A percentile compares a stretch with the other conserved stretches of the same genome.
These are phyloP conservation scores for Lumbricus terrestris DNA, from an alignment of 2,888 invertebrate genomes.

Conservation along the genomic window DNA sequence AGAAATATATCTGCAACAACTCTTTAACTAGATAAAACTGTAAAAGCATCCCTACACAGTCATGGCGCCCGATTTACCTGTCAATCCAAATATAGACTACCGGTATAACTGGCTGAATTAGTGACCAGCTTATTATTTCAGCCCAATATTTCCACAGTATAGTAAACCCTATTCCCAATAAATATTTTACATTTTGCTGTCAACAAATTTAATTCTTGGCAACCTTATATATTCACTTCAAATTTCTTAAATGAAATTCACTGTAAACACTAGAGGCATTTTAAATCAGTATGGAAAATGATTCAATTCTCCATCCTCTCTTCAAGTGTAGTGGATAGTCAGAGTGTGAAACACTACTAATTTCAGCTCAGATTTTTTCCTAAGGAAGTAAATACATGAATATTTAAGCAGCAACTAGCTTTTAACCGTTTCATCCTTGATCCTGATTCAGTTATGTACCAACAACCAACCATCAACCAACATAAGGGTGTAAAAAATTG, in stretches of 20 bases:
- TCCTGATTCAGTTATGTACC: not conserved
- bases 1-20: not conserved
- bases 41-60: not conserved
- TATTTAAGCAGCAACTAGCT: not conserved
- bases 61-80: no score
- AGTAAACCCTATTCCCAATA: no score
- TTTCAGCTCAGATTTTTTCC: not conserved
- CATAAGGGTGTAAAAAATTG: not conserved
- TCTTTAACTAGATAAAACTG: not conserved
- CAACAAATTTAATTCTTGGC: no score
- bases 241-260: not conserved
- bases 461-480: not conserved
- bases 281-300: not conserved
- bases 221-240: no score
- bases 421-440: no score
- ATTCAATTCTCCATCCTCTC: not conserved
- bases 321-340: no score
- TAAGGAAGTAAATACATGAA: not conserved
- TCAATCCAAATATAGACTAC: no score
- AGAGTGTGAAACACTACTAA: not conserved
- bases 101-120: no score
- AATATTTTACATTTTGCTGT: no score
- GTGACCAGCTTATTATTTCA: no score
- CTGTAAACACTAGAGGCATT: not conserved
- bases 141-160: no score